These are phyloP conservation scores for Caenorhabditis japonica DNA, from an alignment of 2,888 invertebrate species.

Conservation along the genomic window DNA sequence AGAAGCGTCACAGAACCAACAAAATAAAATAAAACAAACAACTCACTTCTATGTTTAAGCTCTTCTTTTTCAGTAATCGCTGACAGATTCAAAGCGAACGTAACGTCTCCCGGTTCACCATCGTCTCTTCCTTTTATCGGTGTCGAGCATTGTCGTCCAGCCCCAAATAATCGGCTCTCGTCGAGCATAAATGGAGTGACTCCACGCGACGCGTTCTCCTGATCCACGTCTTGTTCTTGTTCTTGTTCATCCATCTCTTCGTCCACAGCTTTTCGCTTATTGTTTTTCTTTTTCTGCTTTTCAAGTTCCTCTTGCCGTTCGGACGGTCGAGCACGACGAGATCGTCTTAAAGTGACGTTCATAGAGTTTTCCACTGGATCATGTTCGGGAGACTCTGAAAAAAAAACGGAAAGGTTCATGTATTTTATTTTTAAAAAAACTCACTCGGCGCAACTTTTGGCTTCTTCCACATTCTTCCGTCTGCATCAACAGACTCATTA, in stretches of 20 bases:
- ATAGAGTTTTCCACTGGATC: slow-evolving; percentile 15
- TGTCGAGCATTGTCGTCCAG: slow-evolving; percentile 42
- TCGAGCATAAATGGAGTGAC: slow-evolving; percentile 29
- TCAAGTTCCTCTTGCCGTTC: neutral
- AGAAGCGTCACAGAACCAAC: too few relatives aligned
- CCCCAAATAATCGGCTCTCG: slow-evolving; percentile 2
- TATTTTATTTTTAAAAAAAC: slow-evolving; percentile 3
- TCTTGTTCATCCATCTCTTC: slow-evolving; percentile 6
- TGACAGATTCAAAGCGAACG: slow-evolving; percentile 34
- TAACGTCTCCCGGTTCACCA: slow-evolving; percentile 13
- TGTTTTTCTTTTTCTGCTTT: neutral
- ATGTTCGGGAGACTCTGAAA: slow-evolving; percentile 32
- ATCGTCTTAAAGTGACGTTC: slow-evolving; percentile 34
- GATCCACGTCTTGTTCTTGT: neutral
- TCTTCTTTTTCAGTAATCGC: slow-evolving; percentile 30
- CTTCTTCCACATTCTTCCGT: slow-evolving; percentile 40
- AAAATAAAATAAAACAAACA: neutral
- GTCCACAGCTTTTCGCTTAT: slow-evolving; percentile 5
- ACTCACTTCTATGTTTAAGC: slow-evolving; percentile 33
- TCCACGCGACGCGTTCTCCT: slow-evolving; percentile 3
- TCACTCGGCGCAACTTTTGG: slow-evolving; percentile 24
- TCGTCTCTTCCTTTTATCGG: slow-evolving; percentile 15
- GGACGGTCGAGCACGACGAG: slow-evolving; percentile 8
- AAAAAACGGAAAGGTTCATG: neutral
- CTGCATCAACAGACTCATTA: slow-evolving; percentile 18